Percentiles rank a stretch among this genome's conserved stretches.
These are phyloP conservation scores for Falco novaeseelandiae DNA, from an alignment of 2,797 vertebrate genomes.

Conservation along the genomic window DNA sequence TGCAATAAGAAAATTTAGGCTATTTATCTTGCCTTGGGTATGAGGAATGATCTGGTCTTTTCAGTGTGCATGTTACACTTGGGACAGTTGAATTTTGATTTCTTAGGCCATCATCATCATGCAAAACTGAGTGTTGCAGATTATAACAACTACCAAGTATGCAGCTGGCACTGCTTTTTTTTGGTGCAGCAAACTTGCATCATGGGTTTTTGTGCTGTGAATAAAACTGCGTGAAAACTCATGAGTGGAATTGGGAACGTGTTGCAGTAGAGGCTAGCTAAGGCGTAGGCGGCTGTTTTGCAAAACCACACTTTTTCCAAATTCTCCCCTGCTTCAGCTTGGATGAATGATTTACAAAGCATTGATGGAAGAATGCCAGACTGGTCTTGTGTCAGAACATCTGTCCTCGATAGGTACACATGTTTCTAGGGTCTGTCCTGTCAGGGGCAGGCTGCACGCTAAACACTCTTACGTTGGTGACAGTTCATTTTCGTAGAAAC, in stretches of 20 bases:
- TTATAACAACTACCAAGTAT: neutral
- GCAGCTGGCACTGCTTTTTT: neutral
- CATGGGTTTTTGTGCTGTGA: neutral
- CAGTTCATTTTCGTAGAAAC: neutral
- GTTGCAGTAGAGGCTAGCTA: neutral
- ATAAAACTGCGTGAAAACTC: neutral
- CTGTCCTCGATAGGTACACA: neutral
- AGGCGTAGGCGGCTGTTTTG: neutral
- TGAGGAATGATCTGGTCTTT: neutral
- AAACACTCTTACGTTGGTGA: neutral
- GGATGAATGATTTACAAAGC: neutral
- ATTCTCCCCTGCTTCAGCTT: neutral
- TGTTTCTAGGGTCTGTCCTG: neutral
- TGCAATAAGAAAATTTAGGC: neutral
- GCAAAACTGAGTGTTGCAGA: neutral
- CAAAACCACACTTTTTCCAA: accelerated
- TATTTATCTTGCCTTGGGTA: neutral
- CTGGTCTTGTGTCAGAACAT: neutral
- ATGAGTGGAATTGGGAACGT: neutral
- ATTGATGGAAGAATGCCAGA: neutral
- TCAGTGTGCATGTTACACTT: neutral
- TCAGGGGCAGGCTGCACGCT: neutral
- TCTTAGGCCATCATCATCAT: neutral
- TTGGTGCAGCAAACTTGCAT: neutral
- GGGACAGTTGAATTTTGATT: neutral